These are phyloP conservation scores for Sapajus apella DNA, from an alignment of 2,113 vertebrate genomes.

Conservation along the genomic window DNA sequence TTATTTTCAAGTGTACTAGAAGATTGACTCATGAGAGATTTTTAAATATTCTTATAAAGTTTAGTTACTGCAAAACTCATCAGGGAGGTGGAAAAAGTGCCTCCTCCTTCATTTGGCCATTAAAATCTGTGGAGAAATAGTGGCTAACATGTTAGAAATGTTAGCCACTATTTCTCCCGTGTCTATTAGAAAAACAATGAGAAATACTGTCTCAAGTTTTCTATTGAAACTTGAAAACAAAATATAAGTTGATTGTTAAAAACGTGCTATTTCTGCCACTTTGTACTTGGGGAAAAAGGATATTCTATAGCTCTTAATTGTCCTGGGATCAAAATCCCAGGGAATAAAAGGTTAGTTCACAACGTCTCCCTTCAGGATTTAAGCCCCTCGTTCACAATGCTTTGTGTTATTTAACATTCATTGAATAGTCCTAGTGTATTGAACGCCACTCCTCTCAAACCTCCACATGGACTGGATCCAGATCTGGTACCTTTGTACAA, in stretches of 20 bases:
- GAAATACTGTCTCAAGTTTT: not conserved
- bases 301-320: not conserved
- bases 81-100: slow-evolving; percentile 26
- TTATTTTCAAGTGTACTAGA: slow-evolving; percentile 40
- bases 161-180: not conserved
- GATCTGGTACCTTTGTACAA: not conserved
- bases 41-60: slow-evolving; percentile 24
- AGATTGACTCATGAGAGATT: not conserved
- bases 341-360: slow-evolving; percentile 1
- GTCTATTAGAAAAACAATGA: not conserved
- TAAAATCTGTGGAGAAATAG: not conserved
- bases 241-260: slow-evolving; percentile 9
- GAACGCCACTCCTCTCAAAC: not conserved
- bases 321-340: not conserved
- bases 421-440: not conserved
- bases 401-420: not conserved
- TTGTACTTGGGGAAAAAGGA: not conserved
- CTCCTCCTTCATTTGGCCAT: not conserved
- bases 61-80: slow-evolving; percentile 53
- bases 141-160: not conserved
- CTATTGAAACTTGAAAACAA: slow-evolving; percentile 24
- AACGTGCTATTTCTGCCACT: not conserved
- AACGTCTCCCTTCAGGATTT: not conserved
- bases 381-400: not conserved
- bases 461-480: not conserved